Percentiles rank a stretch among this genome's conserved stretches.
Conservation (phyloP, 2,797 vertebrate species). For the Ptychadena robeensis region DNA sequence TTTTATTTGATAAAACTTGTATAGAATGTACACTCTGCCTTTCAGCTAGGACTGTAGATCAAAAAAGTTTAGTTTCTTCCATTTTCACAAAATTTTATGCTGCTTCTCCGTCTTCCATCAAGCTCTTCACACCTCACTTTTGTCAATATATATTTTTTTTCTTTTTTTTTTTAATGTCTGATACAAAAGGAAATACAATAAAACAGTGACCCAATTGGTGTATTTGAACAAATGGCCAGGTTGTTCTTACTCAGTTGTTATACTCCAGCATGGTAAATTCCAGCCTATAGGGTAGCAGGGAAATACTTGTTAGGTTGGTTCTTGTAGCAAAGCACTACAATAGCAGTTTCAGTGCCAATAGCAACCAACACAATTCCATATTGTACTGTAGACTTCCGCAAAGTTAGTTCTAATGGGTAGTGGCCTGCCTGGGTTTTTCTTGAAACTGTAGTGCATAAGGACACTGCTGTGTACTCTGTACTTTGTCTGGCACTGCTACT, state of each 20-base stretch:
- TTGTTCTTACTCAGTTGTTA: slow-evolving; percentile 9
- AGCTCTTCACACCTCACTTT: slow-evolving; percentile 74
- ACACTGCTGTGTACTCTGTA: not conserved
- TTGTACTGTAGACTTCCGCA: not conserved
- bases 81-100: slow-evolving; percentile 75
- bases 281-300: not conserved
- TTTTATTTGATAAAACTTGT: slow-evolving; percentile 78
- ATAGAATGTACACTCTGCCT: slow-evolving; percentile 78
- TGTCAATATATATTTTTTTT: slow-evolving; percentile 59
- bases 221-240: slow-evolving; percentile 34
- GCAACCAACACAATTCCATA: not conserved
- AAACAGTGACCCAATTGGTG: slow-evolving; percentile 25
- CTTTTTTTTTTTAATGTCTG: slow-evolving; percentile 66
- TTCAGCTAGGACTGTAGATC: slow-evolving; percentile 72
- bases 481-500: not conserved
- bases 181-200: slow-evolving; percentile 67
- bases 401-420: not conserved
- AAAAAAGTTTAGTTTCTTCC: slow-evolving; percentile 75
- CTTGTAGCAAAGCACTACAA: too few relatives aligned
- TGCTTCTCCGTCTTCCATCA: slow-evolving; percentile 84
- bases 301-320: not conserved
- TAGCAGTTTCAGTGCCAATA: too few relatives aligned
- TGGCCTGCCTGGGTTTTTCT: too few relatives aligned
- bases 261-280: not conserved
- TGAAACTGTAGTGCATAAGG: not conserved